Evolutionary conservation across 2,888 invertebrate genomes (phyloP).

Genomic region (Artemia sinica): DNA sequence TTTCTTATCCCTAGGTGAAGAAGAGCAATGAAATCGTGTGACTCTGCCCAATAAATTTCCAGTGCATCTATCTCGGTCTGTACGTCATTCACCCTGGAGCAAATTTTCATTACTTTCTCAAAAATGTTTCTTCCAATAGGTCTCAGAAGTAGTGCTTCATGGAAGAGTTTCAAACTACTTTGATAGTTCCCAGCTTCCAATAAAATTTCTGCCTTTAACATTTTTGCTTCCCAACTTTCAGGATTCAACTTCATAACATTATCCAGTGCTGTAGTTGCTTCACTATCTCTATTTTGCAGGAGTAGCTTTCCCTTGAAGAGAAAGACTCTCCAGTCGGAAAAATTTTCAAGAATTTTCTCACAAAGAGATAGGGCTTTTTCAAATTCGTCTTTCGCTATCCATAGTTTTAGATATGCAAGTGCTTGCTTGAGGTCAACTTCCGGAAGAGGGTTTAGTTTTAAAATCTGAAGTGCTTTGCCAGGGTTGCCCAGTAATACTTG

Average conservation of each 20-base stretch:
- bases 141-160: background rate
- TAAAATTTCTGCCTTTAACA: background rate
- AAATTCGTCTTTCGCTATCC: background rate
- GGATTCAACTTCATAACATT: conserved; percentile 7
- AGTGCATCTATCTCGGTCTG: background rate
- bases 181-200: background rate
- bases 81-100: background rate
- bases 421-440: background rate
- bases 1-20: background rate
- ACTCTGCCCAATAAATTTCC: background rate
- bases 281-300: no score
- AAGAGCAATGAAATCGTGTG: background rate
- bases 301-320: background rate
- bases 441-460: background rate
- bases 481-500: conserved; percentile 8
- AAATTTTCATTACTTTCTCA: background rate
- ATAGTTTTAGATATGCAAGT: background rate
- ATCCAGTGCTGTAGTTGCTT: no score
- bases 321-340: background rate
- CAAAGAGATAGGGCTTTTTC: conserved; percentile 2
- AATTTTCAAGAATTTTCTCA: background rate
- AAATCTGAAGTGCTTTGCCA: background rate
- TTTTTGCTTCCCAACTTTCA: background rate
- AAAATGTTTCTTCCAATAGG: background rate
- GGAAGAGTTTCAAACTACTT: background rate